phyloP scores from a whole-genome alignment of 2,888 invertebrate species.

The Netelia inedita region DNA sequence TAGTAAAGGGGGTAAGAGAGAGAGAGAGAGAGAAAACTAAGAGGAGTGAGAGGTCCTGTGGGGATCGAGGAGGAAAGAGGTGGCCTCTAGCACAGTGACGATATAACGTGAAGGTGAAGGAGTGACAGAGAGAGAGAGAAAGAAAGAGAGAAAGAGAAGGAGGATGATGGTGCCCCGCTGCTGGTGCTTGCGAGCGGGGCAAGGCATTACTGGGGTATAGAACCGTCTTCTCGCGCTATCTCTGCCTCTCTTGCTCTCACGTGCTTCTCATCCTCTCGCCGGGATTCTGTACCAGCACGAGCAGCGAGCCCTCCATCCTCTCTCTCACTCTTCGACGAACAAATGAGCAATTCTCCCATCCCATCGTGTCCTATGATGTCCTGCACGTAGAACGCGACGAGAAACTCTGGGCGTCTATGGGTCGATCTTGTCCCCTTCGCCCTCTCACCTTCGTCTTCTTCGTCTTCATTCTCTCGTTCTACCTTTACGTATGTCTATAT shows the following conservation, averaged over 20 bases:
- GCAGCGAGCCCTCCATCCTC: slow-evolving; percentile 73
- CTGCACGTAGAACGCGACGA: slow-evolving; percentile 81
- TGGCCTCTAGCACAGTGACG: slow-evolving; percentile 30
- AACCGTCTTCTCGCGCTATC: slow-evolving; percentile 38
- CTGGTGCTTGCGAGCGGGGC: slow-evolving; percentile 74
- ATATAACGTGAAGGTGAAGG: slow-evolving; percentile 45
- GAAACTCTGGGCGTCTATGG: slow-evolving; percentile 77
- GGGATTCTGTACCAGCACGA: slow-evolving; percentile 29
- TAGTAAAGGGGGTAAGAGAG: slow-evolving; percentile 45
- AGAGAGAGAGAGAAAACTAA: slow-evolving; percentile 46
- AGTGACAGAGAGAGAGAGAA: slow-evolving; percentile 56
- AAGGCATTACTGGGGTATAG: slow-evolving; percentile 80
- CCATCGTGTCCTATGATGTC: slow-evolving; percentile 83
- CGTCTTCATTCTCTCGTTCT: slow-evolving; percentile 68
- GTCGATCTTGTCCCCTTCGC: slow-evolving; percentile 73
- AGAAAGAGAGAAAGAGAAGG: slow-evolving; percentile 55
- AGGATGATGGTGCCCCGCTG: slow-evolving; percentile 43
- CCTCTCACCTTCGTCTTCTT: slow-evolving; percentile 59
- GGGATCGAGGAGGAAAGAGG: slow-evolving; percentile 40
- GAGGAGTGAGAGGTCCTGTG: slow-evolving; percentile 56
- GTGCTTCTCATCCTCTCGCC: slow-evolving; percentile 50
- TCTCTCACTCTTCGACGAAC: slow-evolving; percentile 77
- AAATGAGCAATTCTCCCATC: slow-evolving; percentile 84
- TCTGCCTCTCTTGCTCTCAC: slow-evolving; percentile 37
- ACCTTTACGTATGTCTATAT: slow-evolving; percentile 24